These are phyloP conservation scores for Macrotrachela quadricornifera DNA, from an alignment of 1,140 invertebrate genomes.

Conservation along the genomic window DNA sequence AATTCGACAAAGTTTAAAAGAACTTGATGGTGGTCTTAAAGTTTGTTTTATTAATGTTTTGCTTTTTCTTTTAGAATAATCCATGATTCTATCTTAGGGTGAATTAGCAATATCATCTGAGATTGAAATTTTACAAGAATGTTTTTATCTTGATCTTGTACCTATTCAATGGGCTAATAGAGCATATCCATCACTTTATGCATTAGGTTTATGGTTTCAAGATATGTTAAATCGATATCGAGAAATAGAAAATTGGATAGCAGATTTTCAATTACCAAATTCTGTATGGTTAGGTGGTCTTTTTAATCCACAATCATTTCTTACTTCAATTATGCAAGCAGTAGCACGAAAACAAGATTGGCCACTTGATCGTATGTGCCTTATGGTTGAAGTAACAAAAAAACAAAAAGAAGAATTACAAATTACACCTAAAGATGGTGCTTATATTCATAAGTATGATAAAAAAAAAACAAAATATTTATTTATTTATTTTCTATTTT, in stretches of 20 bases:
- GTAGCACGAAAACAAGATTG: slow-evolving; percentile 72
- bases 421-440: slow-evolving; percentile 51
- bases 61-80: not conserved
- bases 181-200: slow-evolving; percentile 41
- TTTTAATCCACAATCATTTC: slow-evolving; percentile 80
- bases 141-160: slow-evolving; percentile 71
- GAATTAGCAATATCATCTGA: slow-evolving; percentile 80
- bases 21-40: slow-evolving; percentile 74
- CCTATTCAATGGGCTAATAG: slow-evolving; percentile 78
- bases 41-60: slow-evolving; percentile 25
- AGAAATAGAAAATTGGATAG: not conserved
- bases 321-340: slow-evolving; percentile 90
- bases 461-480: too few relatives aligned
- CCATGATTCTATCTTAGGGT: slow-evolving; percentile 36
- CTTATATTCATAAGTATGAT: slow-evolving; percentile 52
- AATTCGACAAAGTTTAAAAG: slow-evolving; percentile 65
- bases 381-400: slow-evolving; percentile 83
- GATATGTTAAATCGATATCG: not conserved
- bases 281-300: slow-evolving; percentile 74
- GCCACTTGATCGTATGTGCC: slow-evolving; percentile 80
- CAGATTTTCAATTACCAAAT: not conserved
- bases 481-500: too few relatives aligned
- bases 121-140: slow-evolving; percentile 77
- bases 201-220: not conserved
- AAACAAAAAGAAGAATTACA: slow-evolving; percentile 60